A percentile compares a stretch with the other conserved stretches of the same genome.
phyloP scores from a whole-genome alignment of 2,113 vertebrate species.

The Aplodontia rufa region DNA sequence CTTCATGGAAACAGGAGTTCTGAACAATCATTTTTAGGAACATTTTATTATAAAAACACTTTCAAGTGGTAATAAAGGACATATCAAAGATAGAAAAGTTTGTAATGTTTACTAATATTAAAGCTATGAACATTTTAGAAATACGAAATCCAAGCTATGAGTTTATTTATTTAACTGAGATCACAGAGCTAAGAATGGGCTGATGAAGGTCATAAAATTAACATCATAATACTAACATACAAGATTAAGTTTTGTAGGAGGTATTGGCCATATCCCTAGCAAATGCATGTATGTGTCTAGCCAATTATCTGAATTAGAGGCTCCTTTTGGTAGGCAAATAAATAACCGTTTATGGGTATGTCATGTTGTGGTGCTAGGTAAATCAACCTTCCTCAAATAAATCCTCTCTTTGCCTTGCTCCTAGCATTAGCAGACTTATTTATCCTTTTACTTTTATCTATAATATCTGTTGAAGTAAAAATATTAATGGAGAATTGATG shows the following conservation, averaged over 20 bases:
- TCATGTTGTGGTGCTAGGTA: not conserved
- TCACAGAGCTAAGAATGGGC: not conserved
- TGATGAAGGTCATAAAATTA: not conserved
- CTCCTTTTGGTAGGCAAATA: not conserved
- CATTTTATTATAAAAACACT: not conserved
- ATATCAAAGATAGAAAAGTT: not conserved
- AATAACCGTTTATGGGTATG: not conserved
- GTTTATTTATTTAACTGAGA: slow-evolving; percentile 7
- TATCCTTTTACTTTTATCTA: slow-evolving; percentile 2
- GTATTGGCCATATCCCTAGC: not conserved
- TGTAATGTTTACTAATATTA: not conserved
- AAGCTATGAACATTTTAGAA: not conserved
- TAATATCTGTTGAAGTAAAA: slow-evolving; percentile 9
- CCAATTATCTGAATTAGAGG: not conserved
- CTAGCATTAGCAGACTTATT: not conserved
- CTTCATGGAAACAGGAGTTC: not conserved
- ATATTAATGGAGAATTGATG: not conserved
- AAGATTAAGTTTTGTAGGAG: not conserved
- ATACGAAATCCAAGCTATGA: not conserved
- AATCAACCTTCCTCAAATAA: not conserved
- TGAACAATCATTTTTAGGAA: slow-evolving; percentile 29
- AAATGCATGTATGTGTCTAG: not conserved
- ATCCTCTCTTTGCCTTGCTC: not conserved
- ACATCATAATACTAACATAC: too few species aligned
- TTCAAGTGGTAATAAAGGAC: not conserved